Conservation (phyloP, 1,140 invertebrate species). For the Drosophila sproati region DNA sequence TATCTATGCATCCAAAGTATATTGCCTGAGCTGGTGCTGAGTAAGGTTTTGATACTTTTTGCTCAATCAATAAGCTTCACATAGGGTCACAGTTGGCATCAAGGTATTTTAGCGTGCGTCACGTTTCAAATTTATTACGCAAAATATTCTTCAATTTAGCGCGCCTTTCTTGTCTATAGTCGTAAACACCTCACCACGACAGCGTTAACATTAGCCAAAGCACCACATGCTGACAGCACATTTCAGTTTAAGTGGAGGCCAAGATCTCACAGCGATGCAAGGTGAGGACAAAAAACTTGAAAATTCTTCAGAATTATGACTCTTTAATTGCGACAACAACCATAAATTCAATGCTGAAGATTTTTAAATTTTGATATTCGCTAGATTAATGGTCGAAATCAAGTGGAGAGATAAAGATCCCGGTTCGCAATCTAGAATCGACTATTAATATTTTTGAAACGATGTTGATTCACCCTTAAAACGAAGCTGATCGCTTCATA, state of each 20-base stretch:
- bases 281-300: slow-evolving; percentile 13
- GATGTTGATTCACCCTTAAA: neutral
- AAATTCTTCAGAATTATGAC: neutral
- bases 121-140: slow-evolving; percentile 79
- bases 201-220: slow-evolving; percentile 27
- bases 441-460: neutral
- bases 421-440: no score
- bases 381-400: neutral
- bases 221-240: slow-evolving; percentile 46
- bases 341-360: neutral
- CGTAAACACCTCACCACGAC: slow-evolving; percentile 40
- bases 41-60: slow-evolving; percentile 38
- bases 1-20: slow-evolving; percentile 44
- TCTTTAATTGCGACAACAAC: slow-evolving; percentile 33
- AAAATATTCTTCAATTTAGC: slow-evolving; percentile 73
- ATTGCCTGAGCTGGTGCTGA: slow-evolving; percentile 12
- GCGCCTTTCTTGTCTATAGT: slow-evolving; percentile 41
- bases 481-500: neutral
- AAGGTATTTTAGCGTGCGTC: slow-evolving; percentile 54
- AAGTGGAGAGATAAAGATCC: no score
- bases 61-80: slow-evolving; percentile 60
- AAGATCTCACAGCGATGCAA: slow-evolving; percentile 1
- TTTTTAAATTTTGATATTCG: slow-evolving; percentile 13
- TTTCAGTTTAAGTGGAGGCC: slow-evolving; percentile 31
- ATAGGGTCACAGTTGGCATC: slow-evolving; percentile 52